These are phyloP conservation scores for Penelope pileata DNA, from an alignment of 2,113 vertebrate genomes.

Conservation along the genomic window DNA sequence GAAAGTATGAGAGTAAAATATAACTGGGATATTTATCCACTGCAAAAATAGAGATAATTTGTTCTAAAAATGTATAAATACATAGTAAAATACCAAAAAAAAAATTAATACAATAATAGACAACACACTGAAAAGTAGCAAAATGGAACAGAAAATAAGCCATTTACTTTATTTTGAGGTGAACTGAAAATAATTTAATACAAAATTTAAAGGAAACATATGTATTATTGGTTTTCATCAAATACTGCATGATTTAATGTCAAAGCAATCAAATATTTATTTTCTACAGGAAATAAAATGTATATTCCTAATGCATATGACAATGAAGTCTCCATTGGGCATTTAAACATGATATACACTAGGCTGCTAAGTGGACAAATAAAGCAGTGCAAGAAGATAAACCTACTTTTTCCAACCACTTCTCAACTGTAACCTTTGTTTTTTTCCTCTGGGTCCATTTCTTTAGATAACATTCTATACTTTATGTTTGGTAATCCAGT, in stretches of 20 bases:
- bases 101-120: background rate
- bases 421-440: background rate
- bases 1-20: background rate
- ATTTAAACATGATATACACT: background rate
- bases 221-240: constrained; percentile 10
- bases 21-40: background rate
- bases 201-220: background rate
- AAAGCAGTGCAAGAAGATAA: background rate
- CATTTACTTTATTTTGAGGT: constrained; percentile 21
- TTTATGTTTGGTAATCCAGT: background rate
- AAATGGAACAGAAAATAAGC: constrained; percentile 12
- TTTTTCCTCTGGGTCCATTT: background rate
- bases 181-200: constrained; percentile 39
- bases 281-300: constrained; percentile 53
- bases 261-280: constrained; percentile 11
- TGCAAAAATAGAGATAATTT: constrained; percentile 15
- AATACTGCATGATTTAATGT: constrained; percentile 2
- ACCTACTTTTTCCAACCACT: background rate
- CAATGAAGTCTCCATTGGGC: background rate
- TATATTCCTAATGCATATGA: background rate
- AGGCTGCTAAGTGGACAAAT: constrained; percentile 4
- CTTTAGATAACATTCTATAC: background rate
- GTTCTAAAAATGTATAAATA: constrained; percentile 19
- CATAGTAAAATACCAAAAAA: background rate
- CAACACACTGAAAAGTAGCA: background rate